Percentiles rank a stretch among this genome's conserved stretches.
phyloP scores from a whole-genome alignment of 2,888 invertebrate genomes.

The Melinaea menophilus region DNA sequence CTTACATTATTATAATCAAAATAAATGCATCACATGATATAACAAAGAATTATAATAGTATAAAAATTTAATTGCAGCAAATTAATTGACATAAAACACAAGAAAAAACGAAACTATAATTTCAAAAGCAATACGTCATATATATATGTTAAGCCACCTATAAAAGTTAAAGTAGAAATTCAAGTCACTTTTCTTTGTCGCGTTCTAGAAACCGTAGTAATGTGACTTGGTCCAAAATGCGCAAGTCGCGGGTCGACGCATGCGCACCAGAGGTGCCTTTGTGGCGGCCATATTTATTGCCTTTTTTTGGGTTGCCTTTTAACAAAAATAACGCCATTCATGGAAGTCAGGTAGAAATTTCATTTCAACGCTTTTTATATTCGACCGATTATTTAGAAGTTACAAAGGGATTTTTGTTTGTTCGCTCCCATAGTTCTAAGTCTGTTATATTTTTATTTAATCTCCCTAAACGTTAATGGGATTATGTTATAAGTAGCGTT shows the following conservation, averaged over 20 bases:
- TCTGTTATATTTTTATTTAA: background rate
- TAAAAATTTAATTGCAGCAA: too few relatives aligned
- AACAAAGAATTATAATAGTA: too few relatives aligned
- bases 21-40: too few relatives aligned
- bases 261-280: slow-evolving; percentile 68
- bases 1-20: too few relatives aligned
- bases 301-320: slow-evolving; percentile 57
- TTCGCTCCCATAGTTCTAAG: slow-evolving; percentile 1
- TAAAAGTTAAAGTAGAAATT: background rate
- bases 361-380: slow-evolving; percentile 49
- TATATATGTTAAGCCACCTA: background rate
- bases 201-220: slow-evolving; percentile 33
- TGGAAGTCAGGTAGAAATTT: slow-evolving; percentile 72
- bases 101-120: background rate
- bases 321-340: slow-evolving; percentile 69
- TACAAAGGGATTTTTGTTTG: slow-evolving; percentile 32
- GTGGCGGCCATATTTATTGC: slow-evolving; percentile 71
- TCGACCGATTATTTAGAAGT: slow-evolving; percentile 47
- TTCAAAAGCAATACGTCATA: background rate
- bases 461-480: background rate
- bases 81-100: too few relatives aligned
- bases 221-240: slow-evolving; percentile 51
- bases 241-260: slow-evolving; percentile 63
- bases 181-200: background rate
- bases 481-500: too few relatives aligned